Conservation (phyloP, 2,797 vertebrate species). For the Catamblyrhynchus diadema region DNA sequence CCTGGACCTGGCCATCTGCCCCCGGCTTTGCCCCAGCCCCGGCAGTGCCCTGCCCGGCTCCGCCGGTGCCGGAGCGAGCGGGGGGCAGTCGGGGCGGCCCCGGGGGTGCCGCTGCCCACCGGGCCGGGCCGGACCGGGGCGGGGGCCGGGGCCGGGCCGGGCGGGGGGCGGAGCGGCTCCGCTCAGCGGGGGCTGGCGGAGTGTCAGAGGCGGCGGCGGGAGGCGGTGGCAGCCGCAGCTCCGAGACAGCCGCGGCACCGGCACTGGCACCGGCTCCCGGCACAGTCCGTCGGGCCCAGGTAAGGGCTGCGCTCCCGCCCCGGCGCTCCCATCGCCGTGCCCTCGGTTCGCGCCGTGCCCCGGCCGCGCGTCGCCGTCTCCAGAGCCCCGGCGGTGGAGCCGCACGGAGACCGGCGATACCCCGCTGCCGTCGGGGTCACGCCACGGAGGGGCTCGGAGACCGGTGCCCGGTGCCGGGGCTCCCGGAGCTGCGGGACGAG, state of each 20-base stretch:
- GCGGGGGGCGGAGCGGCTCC: slow-evolving; percentile 4
- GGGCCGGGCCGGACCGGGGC: background rate
- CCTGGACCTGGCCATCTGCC: background rate
- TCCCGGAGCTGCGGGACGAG: background rate
- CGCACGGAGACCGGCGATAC: background rate
- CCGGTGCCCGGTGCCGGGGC: no score
- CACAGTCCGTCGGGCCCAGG: slow-evolving; percentile 1
- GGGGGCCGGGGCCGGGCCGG: background rate
- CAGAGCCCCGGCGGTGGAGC: background rate
- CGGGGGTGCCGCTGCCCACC: background rate
- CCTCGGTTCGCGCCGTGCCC: background rate
- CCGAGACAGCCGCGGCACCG: background rate
- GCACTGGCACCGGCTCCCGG: background rate
- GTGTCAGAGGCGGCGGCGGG: slow-evolving; percentile 3
- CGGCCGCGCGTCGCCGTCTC: background rate
- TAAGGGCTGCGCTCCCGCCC: background rate
- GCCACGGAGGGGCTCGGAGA: background rate
- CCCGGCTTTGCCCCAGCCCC: background rate
- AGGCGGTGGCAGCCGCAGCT: slow-evolving; percentile 12
- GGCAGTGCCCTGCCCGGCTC: background rate
- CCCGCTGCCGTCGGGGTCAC: slow-evolving; percentile 1
- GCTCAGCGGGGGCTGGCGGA: background rate
- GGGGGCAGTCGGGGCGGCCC: background rate
- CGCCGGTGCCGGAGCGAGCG: background rate
- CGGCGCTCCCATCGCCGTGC: background rate